phyloP scores from a whole-genome alignment of 1,140 invertebrate species.

The Monomorium pharaonis region DNA sequence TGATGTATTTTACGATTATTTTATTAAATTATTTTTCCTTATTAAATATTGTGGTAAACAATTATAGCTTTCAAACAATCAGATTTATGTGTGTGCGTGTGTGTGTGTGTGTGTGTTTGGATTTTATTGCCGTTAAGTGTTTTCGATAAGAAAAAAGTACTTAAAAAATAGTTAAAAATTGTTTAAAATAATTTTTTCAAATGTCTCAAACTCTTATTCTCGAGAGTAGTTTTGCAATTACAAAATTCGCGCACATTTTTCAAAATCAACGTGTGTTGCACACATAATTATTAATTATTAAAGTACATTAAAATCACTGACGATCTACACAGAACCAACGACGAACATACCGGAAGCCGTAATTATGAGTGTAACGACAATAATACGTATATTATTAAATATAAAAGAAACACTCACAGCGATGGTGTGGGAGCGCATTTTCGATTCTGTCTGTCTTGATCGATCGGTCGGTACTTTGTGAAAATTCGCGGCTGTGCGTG shows the following conservation, averaged over 20 bases:
- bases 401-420: slow-evolving; percentile 75
- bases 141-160: neutral
- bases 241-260: slow-evolving; percentile 22
- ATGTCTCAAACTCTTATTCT: neutral
- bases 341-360: neutral
- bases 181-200: no score
- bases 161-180: no score
- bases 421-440: slow-evolving; percentile 75
- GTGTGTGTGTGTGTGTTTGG: no score
- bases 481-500: slow-evolving; percentile 37
- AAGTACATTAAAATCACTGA: slow-evolving; percentile 23
- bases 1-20: neutral
- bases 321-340: slow-evolving; percentile 8
- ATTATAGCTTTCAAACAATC: neutral
- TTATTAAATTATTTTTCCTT: neutral
- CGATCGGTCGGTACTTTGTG: neutral
- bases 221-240: neutral
- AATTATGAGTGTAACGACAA: neutral
- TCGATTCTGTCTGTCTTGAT: slow-evolving; percentile 31
- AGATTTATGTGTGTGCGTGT: neutral
- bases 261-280: neutral
- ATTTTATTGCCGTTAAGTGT: neutral
- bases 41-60: neutral
- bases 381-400: slow-evolving; percentile 9
- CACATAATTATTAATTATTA: neutral